A percentile compares a stretch with the other conserved stretches of the same genome.
phyloP scores from a whole-genome alignment of 1,140 invertebrate species.

The Hylyphantes graminicola region DNA sequence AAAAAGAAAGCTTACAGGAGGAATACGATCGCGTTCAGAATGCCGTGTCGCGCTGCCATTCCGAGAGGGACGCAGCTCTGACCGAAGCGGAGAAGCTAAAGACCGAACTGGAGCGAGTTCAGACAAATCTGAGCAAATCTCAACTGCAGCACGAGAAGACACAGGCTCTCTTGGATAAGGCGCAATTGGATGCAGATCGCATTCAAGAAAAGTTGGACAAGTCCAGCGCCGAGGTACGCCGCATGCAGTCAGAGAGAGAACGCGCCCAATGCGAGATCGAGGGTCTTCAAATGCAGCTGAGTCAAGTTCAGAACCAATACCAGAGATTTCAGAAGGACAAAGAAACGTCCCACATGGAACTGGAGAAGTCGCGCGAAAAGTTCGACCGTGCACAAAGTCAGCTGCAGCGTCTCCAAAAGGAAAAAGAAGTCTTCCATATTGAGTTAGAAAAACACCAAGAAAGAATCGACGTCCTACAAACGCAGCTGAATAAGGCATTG shows the following conservation, averaged over 20 bases:
- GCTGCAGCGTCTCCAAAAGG: conserved; percentile 85
- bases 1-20: conserved; percentile 90
- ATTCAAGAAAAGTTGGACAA: conserved; percentile 90
- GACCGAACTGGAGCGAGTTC: conserved; percentile 89
- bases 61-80: conserved; percentile 87
- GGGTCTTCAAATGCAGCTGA: conserved; percentile 87
- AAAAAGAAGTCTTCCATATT: conserved; percentile 82
- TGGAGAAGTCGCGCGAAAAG: conserved; percentile 87
- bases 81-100: conserved; percentile 87
- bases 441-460: conserved; percentile 85
- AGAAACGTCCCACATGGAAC: conserved; percentile 84
- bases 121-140: conserved; percentile 88
- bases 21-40: conserved; percentile 76
- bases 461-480: conserved; percentile 82
- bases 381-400: conserved; percentile 82
- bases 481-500: conserved; percentile 81
- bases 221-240: conserved; percentile 81
- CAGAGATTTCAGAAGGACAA: conserved; percentile 89
- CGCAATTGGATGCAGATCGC: conserved; percentile 90
- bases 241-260: conserved; percentile 83
- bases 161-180: conserved; percentile 87
- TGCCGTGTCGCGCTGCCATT: conserved; percentile 77
- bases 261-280: conserved; percentile 83
- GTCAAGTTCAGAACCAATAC: conserved; percentile 84
- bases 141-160: conserved; percentile 91